phyloP scores from a whole-genome alignment of 2,797 vertebrate genomes.

The Danio albolineatus region DNA sequence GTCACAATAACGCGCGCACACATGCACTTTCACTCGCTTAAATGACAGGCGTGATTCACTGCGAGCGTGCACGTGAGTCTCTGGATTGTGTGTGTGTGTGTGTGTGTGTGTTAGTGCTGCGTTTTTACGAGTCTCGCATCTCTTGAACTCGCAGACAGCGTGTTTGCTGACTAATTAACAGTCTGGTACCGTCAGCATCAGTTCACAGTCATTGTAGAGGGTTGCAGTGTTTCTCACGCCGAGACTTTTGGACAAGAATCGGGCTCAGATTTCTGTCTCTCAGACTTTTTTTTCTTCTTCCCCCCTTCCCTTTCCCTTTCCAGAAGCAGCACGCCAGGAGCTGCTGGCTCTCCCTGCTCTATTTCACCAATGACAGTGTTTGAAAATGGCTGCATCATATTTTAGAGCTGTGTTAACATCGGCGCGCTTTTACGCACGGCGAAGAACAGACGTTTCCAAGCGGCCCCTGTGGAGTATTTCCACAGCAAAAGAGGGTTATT shows the following conservation, averaged over 20 bases:
- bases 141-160: constrained; percentile 68
- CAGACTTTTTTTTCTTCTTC: constrained; percentile 19
- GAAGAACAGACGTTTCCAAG: constrained; percentile 71
- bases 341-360: constrained; percentile 62
- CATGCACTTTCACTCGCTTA: constrained; percentile 51
- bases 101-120: not conserved
- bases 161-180: constrained; percentile 76
- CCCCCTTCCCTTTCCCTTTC: constrained; percentile 57
- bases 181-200: constrained; percentile 79
- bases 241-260: constrained; percentile 48
- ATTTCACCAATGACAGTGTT: constrained; percentile 75
- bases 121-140: constrained; percentile 72
- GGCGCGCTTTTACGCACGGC: constrained; percentile 66
- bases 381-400: constrained; percentile 79
- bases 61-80: not conserved
- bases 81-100: not conserved
- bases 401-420: constrained; percentile 80
- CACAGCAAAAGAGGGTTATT: not conserved
- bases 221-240: constrained; percentile 45
- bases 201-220: constrained; percentile 65
- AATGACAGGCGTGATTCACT: constrained; percentile 51
- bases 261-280: constrained; percentile 54
- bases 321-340: constrained; percentile 37
- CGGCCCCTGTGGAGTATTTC: constrained; percentile 49
- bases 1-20: constrained; percentile 77